Evolutionary conservation across 2,797 vertebrate species (phyloP), one percentile per base, ranked within the genome.

Genomic region (Typhlichthys eigenmanni): DNA sequence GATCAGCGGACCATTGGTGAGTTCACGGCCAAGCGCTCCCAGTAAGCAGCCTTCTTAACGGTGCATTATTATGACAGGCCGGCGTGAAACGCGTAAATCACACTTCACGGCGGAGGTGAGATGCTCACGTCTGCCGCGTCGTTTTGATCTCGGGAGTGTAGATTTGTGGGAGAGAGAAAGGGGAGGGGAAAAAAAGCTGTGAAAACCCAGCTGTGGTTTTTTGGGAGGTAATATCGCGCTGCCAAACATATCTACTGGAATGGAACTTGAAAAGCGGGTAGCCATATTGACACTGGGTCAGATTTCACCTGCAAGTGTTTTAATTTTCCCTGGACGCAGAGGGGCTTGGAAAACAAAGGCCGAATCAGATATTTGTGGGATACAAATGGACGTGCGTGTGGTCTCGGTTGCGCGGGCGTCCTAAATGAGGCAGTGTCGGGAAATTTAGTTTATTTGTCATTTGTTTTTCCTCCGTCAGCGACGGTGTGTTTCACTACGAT

Each of bases 1-100:
- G 60, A 74, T 82, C 85, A 82, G 81, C 81, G 82, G 72, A 83
- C 84, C 76, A 83, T 88, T 78, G 87, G 90, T 91, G 69, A 90
- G 90, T 89, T 66, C 62, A 17, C 1, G 1, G 32, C 51, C 19
- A 47, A 24, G 19, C 19, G 17, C 47, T 57, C 48, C 11, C 38
- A 5, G 55, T 17, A 13, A 53, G 14, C 5, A 1, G 34, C 45
- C 55, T 54, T 69, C 24, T 47, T 51, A 10, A 12, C 19, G 12
- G 14, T 55, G 55, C 10, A 59, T 68, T 77, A 81, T 75, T 66
- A 64, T 60, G 64, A 47, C 64, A 69, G 73, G 66, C 34, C 49
- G 47, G 58, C 66, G 70, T 66, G 8, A 63, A 68, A 83, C 76
- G 75, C 79, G 86, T 75, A 67, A 77, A 75, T 83, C 81, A 71